Conservation (phyloP, 2,888 invertebrate species). For the Idaea aversata region DNA sequence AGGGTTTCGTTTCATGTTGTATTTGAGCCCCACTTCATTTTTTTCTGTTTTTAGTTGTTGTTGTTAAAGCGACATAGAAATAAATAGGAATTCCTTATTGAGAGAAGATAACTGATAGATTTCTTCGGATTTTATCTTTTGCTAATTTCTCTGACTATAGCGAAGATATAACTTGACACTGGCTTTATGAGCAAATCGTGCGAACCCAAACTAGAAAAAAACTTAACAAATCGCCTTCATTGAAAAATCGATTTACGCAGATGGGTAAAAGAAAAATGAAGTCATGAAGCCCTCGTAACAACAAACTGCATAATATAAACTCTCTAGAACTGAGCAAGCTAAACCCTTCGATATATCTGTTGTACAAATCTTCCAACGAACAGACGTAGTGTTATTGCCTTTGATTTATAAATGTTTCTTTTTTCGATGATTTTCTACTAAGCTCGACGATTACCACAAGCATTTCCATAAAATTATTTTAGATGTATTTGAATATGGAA, state of each 20-base stretch:
- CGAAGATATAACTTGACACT: not conserved
- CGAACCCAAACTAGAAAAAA: not conserved
- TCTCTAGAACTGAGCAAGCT: not conserved
- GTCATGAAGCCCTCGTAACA: not conserved
- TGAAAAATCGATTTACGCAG: not conserved
- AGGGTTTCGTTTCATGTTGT: too few relatives aligned
- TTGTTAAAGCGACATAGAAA: too few relatives aligned
- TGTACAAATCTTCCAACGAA: not conserved
- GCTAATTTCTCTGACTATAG: too few relatives aligned
- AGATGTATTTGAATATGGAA: conserved; percentile 52
- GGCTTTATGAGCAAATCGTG: not conserved
- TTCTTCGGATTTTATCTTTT: too few relatives aligned
- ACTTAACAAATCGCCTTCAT: not conserved
- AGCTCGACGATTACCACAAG: not conserved
- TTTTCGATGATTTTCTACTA: not conserved
- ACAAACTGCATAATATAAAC: not conserved
- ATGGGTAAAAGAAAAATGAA: not conserved
- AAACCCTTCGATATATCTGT: not conserved
- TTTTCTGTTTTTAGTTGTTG: too few relatives aligned
- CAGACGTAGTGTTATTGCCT: conserved; percentile 9
- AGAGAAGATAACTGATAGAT: too few relatives aligned
- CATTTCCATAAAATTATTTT: conserved; percentile 1
- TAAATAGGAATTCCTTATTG: too few relatives aligned
- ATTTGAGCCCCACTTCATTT: too few relatives aligned
- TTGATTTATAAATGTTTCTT: conserved; percentile 14